A percentile compares a stretch with the other conserved stretches of the same genome.
phyloP scores from a whole-genome alignment of 1,140 invertebrate genomes.

The Dinoponera quadriceps region DNA sequence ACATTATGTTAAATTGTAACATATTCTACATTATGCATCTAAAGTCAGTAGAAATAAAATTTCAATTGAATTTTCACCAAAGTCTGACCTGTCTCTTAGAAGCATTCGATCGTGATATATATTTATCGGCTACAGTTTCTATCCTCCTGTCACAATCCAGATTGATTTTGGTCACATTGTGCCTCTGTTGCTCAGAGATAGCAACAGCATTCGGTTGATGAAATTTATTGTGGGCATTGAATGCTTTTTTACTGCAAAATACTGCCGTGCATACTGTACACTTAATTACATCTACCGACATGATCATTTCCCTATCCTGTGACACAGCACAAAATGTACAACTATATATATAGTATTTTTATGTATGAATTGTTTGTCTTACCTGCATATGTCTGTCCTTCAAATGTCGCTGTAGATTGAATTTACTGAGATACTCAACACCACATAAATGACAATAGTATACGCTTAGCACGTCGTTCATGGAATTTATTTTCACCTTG shows the following conservation, averaged over 20 bases:
- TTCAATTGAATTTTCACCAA: constrained; percentile 69
- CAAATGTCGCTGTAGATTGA: constrained; percentile 89
- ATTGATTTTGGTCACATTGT: constrained; percentile 87
- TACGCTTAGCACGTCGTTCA: constrained; percentile 87
- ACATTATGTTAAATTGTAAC: background rate
- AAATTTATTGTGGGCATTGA: constrained; percentile 88
- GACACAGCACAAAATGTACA: constrained; percentile 33
- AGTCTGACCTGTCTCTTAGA: constrained; percentile 68
- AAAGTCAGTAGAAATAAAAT: background rate
- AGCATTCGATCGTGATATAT: constrained; percentile 78
- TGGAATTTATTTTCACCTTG: constrained; percentile 87
- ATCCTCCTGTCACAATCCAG: constrained; percentile 88
- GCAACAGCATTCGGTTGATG: constrained; percentile 88
- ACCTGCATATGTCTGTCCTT: constrained; percentile 86
- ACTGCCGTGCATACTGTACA: constrained; percentile 89
- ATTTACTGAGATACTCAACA: constrained; percentile 89
- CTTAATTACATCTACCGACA: constrained; percentile 87
- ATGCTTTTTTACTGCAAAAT: constrained; percentile 89
- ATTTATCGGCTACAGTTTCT: constrained; percentile 83
- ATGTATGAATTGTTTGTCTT: constrained; percentile 40
- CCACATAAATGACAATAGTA: constrained; percentile 90
- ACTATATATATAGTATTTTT: constrained; percentile 5
- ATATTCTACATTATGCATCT: background rate
- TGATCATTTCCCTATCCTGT: constrained; percentile 85
- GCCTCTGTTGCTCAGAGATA: constrained; percentile 88